These are phyloP conservation scores for Pomatostomus ruficeps DNA, from an alignment of 2,113 vertebrate species.

Conservation along the genomic window DNA sequence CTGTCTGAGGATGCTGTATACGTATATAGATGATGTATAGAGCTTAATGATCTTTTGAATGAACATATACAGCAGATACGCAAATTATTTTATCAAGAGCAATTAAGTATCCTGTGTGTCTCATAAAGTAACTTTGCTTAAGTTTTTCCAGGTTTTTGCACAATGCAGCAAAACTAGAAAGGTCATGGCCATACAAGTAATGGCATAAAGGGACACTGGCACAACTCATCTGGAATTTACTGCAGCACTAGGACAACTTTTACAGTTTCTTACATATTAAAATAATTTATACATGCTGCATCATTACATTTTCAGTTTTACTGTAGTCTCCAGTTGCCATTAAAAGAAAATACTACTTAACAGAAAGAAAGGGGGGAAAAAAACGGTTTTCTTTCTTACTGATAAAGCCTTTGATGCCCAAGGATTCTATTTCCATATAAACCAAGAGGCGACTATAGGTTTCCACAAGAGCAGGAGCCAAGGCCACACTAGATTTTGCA, in stretches of 20 bases:
- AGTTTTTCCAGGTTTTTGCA: not conserved
- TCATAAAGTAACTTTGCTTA: not conserved
- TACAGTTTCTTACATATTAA: not conserved
- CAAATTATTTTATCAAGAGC: not conserved
- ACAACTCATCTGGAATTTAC: not conserved
- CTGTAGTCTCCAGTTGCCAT: not conserved
- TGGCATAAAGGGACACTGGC: not conserved
- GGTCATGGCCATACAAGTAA: not conserved
- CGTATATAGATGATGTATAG: no score
- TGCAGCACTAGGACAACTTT: not conserved
- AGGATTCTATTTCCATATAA: conserved; percentile 99
- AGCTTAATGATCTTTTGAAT: not conserved
- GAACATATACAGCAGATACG: not conserved
- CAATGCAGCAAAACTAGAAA: not conserved
- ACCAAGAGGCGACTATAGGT: conserved; percentile 96
- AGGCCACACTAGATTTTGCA: conserved; percentile 89
- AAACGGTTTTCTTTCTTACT: conserved; percentile 75
- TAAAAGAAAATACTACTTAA: not conserved
- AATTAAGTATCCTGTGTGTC: not conserved
- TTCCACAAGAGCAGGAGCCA: conserved; percentile 96
- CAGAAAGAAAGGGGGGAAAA: rapidly evolving
- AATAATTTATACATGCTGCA: not conserved
- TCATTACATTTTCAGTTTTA: not conserved
- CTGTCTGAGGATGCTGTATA: not conserved
- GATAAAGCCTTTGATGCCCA: conserved; percentile 99